Base-by-base conservation (phyloP, 2,888 invertebrate species). In the Cosmia trapezina region DNA sequence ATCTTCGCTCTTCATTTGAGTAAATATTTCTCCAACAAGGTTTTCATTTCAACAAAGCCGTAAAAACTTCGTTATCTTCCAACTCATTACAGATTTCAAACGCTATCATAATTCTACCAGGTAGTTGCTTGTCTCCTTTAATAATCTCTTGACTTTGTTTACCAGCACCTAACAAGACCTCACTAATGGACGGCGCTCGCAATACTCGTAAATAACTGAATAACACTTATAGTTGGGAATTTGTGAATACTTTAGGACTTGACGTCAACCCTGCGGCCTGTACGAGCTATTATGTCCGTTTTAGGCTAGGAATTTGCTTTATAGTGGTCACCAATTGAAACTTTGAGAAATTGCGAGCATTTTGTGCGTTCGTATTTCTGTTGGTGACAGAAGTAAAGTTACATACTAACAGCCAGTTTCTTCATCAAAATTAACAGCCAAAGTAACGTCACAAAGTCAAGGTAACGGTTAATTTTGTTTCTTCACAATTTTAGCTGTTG, bases 151-250 rank as follows among this genome's bases (percentile, higher is more conserved):
- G n/a, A 62, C 47, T 62, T 62, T 62, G 33, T 47, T 33, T 47
- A 62, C 28, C 8, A n/a, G 47, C 0, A 33, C 8, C 33, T 63
- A 49, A 49, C 12, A 33, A 63, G 33, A n/a, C n/a, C 33, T 5
- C n/a, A 33, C 62, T n/a, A 49, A 33, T 47, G 33, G 49, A 5
- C 49, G 5, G n/a, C 14, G 47, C 14, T 49, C 33, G 2, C 49
- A n/a, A n/a, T 33, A 33, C 14, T 49, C 62, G n/a, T 63, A 63
- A 49, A 63, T 33, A 33, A 63, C 62, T 14, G 49, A 89, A 89
- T 90, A 90, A 88, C 86, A 89, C 86, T 89, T 88, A 89, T 82
- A 85, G 82, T 78, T 78, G 79, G 77, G 77, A 83, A 73, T 80
- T 63, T n/a, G 41, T 17, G n/a, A 81, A 69, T 54, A 66, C 37